Evolutionary conservation across 2,797 vertebrate species (phyloP), one percentile per base, ranked within the genome.

Genomic region (Galaxias olidus): DNA sequence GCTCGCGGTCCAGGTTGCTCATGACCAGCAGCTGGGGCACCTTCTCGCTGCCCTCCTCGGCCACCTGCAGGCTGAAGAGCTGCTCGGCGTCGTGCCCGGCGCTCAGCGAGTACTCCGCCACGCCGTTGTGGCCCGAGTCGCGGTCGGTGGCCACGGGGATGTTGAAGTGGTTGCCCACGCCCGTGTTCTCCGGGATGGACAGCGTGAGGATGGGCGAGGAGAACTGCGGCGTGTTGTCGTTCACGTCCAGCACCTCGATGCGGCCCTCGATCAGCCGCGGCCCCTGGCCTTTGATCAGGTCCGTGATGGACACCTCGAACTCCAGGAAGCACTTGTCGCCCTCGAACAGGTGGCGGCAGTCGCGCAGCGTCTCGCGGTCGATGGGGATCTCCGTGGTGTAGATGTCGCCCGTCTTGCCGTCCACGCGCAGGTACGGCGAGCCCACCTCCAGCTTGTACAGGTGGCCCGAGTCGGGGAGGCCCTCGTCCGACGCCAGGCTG

Each of bases 161-260:
- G 65, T 95, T 71, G 81, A 98, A 98, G 68, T 96, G 93, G 0
- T 92, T 79, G 59, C 96, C 96, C 0, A 96, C 85, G 43, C 93
- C 94, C 1, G 95, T 98, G 85, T 99, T 98, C 78, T 99, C 97
- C 0, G 97, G 96, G 78, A 99, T 98, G 68, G 95, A 91, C 63
- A 99, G 83, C 0, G 93, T 93, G 68, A 99, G 93, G 70, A 99
- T 96, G 0, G 98, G 96, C 0, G 96, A 97, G 71, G 94, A 85
- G 43, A 99, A 99, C 89, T 98, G 98, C 0, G 98, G 98, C 0
- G 96, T 98, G 90, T 98, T 98, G 90, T 99, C 98, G 0, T 99
- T 99, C 79, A 98, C 94, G 78, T 99, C 98, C 48, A 93, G 82
- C 49, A 99, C 94, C 76, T 97, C 95, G 10, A 99, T 97, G 79